These are phyloP conservation scores for Halcyon smyrnensis DNA, from an alignment of 2,797 vertebrate genomes.

Conservation along the genomic window DNA sequence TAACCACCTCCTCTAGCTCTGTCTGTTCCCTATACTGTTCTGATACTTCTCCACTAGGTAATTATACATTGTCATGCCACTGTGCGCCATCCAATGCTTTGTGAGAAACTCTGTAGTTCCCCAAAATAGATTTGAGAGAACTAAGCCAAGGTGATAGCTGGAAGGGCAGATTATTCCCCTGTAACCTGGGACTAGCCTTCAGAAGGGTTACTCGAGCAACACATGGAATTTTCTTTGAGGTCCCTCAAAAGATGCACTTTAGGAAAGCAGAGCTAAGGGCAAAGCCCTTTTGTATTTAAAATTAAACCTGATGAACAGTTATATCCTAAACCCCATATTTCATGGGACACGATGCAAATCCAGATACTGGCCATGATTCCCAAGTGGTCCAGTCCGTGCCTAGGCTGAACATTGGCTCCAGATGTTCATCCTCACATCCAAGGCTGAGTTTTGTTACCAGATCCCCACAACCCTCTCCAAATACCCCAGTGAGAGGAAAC, in stretches of 20 bases:
- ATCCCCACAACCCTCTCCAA: neutral
- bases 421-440: neutral
- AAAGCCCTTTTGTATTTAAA: neutral
- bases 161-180: neutral
- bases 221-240: neutral
- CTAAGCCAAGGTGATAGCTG: neutral
- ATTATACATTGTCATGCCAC: slow-evolving; percentile 25
- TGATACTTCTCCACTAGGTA: neutral
- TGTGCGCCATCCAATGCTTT: neutral
- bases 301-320: neutral
- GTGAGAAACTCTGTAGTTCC: neutral
- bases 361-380: neutral
- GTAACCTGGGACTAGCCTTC: neutral
- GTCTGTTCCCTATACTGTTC: neutral
- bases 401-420: neutral
- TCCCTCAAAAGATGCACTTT: neutral
- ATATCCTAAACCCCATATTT: neutral
- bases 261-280: neutral
- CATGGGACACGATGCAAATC: neutral
- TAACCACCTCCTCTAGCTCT: neutral
- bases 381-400: neutral
- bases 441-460: neutral
- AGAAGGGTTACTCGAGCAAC: neutral
- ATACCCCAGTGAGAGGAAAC: neutral
- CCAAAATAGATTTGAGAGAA: neutral